Base-by-base conservation (phyloP, 2,113 vertebrate genomes). In the Corythaixoides concolor region DNA sequence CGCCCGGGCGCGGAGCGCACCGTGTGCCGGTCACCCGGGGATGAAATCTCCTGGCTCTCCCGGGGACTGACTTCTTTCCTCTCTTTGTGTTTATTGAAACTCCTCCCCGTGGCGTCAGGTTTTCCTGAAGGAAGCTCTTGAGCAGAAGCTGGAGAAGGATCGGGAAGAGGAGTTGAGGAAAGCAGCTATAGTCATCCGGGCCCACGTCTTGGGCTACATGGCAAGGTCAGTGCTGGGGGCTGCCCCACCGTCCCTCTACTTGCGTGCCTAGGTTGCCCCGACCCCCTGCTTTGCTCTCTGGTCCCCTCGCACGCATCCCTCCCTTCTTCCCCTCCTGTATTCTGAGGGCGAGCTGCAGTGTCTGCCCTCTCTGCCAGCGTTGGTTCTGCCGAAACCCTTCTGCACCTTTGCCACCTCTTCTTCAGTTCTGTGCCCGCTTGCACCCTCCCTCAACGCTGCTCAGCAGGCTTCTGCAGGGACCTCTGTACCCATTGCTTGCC, bases 131-230 rank as follows among this genome's bases (percentile, higher is more conserved):
- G 99, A 99, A 97, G 98, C 98, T 96, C 98, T 99, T 98, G 99
- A 99, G 98, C 99, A 99, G 98, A 99, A 98, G 96, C 98, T 99
- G 98, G 99, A 99, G 98, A 99, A 98, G 96, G 98, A 98, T 97
- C 98, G 99, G 97, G 99, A 99, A 95, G 98, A 98, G 97, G 98
- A 98, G 98, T 98, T 98, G 98, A 98, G 97, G 97, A 98, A 98
- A 97, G 99, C 99, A 85, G 99, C 98, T 93, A 97, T 98, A 98
- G 98, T 99, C 97, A 99, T 99, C 98, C 98, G 98, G 96, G 99
- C 99, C 97, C 98, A 99, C 98, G 98, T 99, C 98, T 99, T 99
- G 98, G 98, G 99, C 98, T 99, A 99, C 98, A 98, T 99, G 97
- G 98, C 99, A 98, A 99, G 99, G 99, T 99, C 98, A 98, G 98